A percentile compares a stretch with the other conserved stretches of the same genome.
These are phyloP conservation scores for Sus scrofa DNA, from an alignment of 2,113 vertebrate species.

Conservation along the genomic window DNA sequence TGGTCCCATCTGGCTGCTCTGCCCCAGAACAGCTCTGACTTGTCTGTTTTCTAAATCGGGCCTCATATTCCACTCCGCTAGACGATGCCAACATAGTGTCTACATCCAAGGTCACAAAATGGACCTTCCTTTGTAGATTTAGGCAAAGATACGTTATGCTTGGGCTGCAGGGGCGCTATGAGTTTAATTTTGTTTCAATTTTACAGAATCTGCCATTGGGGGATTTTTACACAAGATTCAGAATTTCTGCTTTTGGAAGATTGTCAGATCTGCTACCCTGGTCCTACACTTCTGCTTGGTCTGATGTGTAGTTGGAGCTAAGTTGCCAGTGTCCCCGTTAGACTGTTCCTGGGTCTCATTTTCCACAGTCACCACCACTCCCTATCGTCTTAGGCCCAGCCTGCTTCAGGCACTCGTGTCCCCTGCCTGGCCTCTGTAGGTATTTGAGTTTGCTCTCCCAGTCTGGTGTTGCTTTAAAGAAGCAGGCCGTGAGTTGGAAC, in stretches of 20 bases:
- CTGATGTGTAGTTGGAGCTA: not conserved
- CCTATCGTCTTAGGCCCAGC: not conserved
- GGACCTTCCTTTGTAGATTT: not conserved
- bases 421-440: not conserved
- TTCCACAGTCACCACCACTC: not conserved
- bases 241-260: not conserved
- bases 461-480: not conserved
- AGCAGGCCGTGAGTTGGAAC: not conserved
- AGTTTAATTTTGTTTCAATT: not conserved
- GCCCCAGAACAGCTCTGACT: not conserved
- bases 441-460: not conserved
- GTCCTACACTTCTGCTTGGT: not conserved
- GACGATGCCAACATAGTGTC: rapidly evolving
- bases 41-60: not conserved
- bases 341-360: not conserved
- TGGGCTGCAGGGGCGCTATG: not conserved
- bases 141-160: not conserved
- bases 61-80: not conserved
- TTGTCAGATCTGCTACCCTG: not conserved
- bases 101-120: not conserved
- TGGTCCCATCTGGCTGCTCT: not conserved
- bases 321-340: not conserved
- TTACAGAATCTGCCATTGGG: not conserved
- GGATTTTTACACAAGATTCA: not conserved
- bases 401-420: not conserved